Evolutionary conservation across 30 jellyfish, hydroid and myxozoan genomes (phyloP), one percentile per base, ranked within the genome.

Genomic region (Clytia hemisphaerica): DNA sequence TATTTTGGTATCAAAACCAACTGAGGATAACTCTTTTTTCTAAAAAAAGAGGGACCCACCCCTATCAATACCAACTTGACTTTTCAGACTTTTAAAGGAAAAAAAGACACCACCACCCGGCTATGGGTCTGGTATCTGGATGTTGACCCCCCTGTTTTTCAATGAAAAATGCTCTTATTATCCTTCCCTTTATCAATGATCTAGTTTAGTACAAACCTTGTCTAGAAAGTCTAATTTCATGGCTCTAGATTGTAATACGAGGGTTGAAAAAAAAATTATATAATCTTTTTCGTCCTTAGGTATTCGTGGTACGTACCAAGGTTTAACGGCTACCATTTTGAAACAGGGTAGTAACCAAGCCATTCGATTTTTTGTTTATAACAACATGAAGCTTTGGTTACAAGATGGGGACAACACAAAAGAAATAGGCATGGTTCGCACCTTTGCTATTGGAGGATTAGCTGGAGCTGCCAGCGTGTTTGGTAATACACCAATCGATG

Each of bases 391-490:
- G 73, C 45, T 88, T 12, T 88, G 74, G 69, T 72, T 72, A 76
- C 97, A 88, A 80, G 97, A 71, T 40, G 94, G 88, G 24, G 97
- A 88, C 57, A 80, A 78, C 54, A 64, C 97, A 22, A 80, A 79
- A 73, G 97, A 88, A 47, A 88, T 88, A 34, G 97, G 97, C 42
- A 88, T 93, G 6, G 85, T 74, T n/a, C 79, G 70, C 32, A 88
- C 97, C 25, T 88, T 88, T 47, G 48, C 67, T 22, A 79, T 88
- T 63, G 97, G 97, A 14, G 97, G 97, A 27, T 49, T 88, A 31
- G 97, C 97, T 19, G 97, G 97, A 15, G 97, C 97, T 18, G 97
- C 97, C 9, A 88, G 97, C 75, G 97, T 88, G 44, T 88, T 88
- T 67, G 97, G 97, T 12, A 88, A 88, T 66, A 88, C 97, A 0